phyloP scores from a whole-genome alignment of 2,113 vertebrate genomes.

The Helogale parvula region DNA sequence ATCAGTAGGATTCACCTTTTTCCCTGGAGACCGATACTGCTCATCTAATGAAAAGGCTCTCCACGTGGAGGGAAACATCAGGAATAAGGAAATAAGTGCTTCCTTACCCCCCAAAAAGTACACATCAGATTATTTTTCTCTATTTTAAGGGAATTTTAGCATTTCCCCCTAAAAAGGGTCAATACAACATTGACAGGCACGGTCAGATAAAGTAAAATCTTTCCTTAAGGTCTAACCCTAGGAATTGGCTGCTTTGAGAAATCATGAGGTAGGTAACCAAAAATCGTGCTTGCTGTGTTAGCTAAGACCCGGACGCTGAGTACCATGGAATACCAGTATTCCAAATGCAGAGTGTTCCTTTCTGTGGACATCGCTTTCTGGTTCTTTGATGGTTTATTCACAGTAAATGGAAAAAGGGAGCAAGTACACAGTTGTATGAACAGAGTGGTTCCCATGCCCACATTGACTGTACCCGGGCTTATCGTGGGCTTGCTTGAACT shows the following conservation, averaged over 20 bases:
- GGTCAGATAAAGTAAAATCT: not conserved
- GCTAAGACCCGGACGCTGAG: not conserved
- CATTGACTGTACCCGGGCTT: not conserved
- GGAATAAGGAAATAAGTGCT: not conserved
- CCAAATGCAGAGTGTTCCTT: not conserved
- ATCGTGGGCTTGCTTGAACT: not conserved
- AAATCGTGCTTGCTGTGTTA: not conserved
- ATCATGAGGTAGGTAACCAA: not conserved
- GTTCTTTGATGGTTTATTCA: not conserved
- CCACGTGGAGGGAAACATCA: not conserved
- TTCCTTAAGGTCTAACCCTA: not conserved
- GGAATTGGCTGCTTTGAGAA: not conserved
- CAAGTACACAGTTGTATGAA: not conserved
- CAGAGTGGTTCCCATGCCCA: not conserved
- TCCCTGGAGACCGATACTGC: not conserved
- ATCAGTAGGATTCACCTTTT: not conserved
- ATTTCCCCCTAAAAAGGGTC: not conserved
- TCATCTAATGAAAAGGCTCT: not conserved
- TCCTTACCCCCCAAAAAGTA: not conserved
- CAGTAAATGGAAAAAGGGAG: not conserved
- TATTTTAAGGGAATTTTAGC: constrained; percentile 17
- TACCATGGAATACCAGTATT: not conserved
- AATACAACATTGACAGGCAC: not conserved
- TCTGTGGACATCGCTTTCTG: not conserved
- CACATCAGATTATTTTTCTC: constrained; percentile 41